Evolutionary conservation across 2,888 invertebrate genomes (phyloP).

Genomic region (Rhynchonema sp.): DNA sequence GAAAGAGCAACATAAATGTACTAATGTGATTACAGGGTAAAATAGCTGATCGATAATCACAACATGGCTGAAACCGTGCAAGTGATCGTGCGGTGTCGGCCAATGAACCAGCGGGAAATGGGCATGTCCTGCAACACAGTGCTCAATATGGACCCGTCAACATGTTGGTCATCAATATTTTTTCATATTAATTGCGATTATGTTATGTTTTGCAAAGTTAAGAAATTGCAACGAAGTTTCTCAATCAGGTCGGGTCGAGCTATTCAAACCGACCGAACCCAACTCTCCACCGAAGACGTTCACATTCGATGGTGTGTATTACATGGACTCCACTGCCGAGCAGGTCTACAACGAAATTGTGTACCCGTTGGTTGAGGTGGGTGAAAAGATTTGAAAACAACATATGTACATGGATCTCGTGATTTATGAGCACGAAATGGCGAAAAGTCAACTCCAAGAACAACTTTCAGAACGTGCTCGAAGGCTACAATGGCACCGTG

Average conservation of each 20-base stretch:
- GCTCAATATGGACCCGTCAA: constrained; percentile 17
- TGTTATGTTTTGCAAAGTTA: too few species aligned
- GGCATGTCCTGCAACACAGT: constrained; percentile 44
- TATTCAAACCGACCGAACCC: background rate
- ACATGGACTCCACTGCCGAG: constrained; percentile 55
- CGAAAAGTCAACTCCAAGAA: too few species aligned
- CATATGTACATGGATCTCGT: background rate
- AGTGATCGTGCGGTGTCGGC: constrained; percentile 65
- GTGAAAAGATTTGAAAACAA: constrained; percentile 1
- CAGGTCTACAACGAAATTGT: constrained; percentile 67
- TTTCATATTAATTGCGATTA: too few species aligned
- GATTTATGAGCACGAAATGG: too few species aligned
- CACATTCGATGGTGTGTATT: constrained; percentile 66
- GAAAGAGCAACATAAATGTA: too few species aligned
- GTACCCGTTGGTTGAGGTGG: constrained; percentile 56
- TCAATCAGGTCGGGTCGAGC: background rate
- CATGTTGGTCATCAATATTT: background rate
- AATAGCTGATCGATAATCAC: background rate
- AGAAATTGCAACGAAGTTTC: too few species aligned
- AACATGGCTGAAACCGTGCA: constrained; percentile 45
- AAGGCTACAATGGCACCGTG: constrained; percentile 77
- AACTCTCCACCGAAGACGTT: constrained; percentile 46
- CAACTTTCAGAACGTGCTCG: constrained; percentile 49
- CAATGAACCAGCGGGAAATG: constrained; percentile 56
- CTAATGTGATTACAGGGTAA: too few species aligned